Evolutionary conservation across 2,888 invertebrate species (phyloP).

Genomic region (Heliconius hortense): DNA sequence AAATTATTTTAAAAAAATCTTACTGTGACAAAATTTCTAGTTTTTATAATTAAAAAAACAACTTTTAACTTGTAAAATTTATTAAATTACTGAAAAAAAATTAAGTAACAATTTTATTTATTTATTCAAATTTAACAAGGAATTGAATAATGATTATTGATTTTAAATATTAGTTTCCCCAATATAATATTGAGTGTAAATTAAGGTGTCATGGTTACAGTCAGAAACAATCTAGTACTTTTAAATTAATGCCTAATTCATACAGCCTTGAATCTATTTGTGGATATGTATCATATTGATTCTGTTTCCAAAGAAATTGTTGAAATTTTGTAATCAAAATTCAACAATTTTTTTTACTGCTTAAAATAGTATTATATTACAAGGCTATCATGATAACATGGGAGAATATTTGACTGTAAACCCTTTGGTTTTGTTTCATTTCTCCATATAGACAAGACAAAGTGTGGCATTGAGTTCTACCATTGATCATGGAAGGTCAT

Average conservation of each 20-base stretch:
- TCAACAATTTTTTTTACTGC: too few species aligned
- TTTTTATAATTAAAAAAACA: neutral
- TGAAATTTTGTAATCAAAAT: neutral
- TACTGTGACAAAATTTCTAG: neutral
- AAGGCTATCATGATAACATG: too few species aligned
- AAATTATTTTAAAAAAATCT: neutral
- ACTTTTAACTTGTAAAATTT: neutral
- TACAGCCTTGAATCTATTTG: conserved; percentile 55
- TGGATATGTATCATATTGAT: conserved; percentile 40
- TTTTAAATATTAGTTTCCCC: neutral
- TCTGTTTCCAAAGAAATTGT: conserved; percentile 11
- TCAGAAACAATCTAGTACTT: conserved; percentile 30
- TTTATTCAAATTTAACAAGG: neutral
- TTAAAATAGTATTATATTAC: too few species aligned
- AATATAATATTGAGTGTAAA: conserved; percentile 7
- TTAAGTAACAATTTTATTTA: neutral
- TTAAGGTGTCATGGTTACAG: conserved; percentile 17
- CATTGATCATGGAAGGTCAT: too few species aligned
- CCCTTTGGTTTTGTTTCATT: too few species aligned
- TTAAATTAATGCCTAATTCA: conserved; percentile 55
- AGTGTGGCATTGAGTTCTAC: too few species aligned
- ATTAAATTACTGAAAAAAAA: neutral
- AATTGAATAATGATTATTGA: neutral
- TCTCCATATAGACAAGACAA: too few species aligned
- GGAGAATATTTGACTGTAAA: too few species aligned